Base-by-base conservation (phyloP, 2,888 invertebrate genomes). In the Lamproptera curius region DNA sequence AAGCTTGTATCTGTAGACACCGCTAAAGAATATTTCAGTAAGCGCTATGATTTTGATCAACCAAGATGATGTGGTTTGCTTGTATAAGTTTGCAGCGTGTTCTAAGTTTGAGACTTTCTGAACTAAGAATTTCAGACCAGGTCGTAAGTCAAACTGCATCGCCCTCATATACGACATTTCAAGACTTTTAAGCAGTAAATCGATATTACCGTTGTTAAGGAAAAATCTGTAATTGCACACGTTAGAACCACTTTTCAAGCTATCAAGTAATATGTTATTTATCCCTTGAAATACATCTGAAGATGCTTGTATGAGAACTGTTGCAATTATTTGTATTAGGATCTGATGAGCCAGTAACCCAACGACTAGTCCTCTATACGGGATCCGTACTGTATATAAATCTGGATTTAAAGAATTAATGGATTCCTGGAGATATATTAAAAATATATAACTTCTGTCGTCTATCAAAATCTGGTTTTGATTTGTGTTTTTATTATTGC, bases 281-380 rank as follows among this genome's bases (percentile, higher is more conserved):
- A 93, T 90, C 9, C 86, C 84, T 56, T 91, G 90, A 58, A 92
- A 90, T 10, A 91, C 87, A 56, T 91, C 90, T 10, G 89, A 86
- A 1, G 90, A 89, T 1, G 93, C 92, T 65, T 96, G 95, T 33
- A 97, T 90, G 13, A 98, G 85, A 11, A 97, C 89, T 61, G 94
- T 95, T 2, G 96, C 97, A 51, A 97, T 92, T 44, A 97, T 94
- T 82, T 97, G 97, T 23, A 97, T 89, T 43, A 97, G 85, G 90
- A 97, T 95, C 83, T 97, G 97, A 75, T 97, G 97, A 3, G 97
- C 96, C 56, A 97, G 74, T 49, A 98, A 90, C 1, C 97, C 96
- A 2, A 97, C 94, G 0, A 97, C 94, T 42, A 98, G 80, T 57
- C 94, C 95, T 65, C 95, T 91, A 65, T 97, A 95, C 2, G 97